Base-by-base conservation (phyloP, 2,888 invertebrate genomes). In the Alentia gelatinosa region DNA sequence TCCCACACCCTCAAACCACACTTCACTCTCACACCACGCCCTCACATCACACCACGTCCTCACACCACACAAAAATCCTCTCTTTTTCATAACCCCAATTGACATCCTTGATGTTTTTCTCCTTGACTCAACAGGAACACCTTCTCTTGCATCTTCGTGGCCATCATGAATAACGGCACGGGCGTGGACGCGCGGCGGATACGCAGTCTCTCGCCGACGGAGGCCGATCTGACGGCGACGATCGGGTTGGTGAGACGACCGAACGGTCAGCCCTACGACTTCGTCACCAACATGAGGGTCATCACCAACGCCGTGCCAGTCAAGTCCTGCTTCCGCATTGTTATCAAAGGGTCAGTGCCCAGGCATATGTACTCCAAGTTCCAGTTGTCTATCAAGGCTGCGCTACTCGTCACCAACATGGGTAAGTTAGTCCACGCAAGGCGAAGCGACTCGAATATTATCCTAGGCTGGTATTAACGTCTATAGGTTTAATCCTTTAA, bases 221-320 rank as follows among this genome's bases (percentile, higher is more conserved):
- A 23, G 15, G 39, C 15, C 19, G 39, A 1, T 1, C 23, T 83
- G 23, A 40, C 83, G 37, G 39, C 15, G 3, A n/a, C 83, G 9
- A 83, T 83, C 15, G 83, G 83, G 86, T 19, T 30, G 15, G 4
- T 42, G 86, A n/a, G 12, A 3, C n/a, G 86, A 30, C 47, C 50
- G 1, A 86, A 86, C 50, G 86, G 86, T 12, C 47, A 47, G 47
- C 33, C 86, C 33, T 86, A 86, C 50, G 15, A 23, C 47, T 86
- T 86, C 23, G 47, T 86, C 47, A 86, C 86, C 26, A 23, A 86
- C 26, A 26, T 33, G 19, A 30, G 7, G 4, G 0, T 86, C 0
- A 3, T 86, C 1, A n/a, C 5, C 5, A 7, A 26, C 7, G 3
- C 15, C n/a, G 86, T 86, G 3, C 5, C 19, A 1, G 33, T 86